Evolutionary conservation across 2,888 invertebrate genomes (phyloP).

Genomic region (Melolontha melolontha): DNA sequence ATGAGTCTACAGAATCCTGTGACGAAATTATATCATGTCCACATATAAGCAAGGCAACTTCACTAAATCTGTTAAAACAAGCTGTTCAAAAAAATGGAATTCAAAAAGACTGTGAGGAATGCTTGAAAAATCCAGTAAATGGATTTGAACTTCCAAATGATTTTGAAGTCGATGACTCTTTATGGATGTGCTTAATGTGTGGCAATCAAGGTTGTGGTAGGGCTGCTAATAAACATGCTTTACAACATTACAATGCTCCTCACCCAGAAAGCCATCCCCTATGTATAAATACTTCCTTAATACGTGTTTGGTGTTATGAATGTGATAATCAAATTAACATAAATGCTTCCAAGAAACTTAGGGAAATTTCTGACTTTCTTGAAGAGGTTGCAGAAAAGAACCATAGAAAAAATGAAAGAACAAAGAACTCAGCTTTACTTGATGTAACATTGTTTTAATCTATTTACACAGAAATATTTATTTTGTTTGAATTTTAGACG

Average conservation of each 20-base stretch:
- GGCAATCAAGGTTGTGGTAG: slow-evolving; percentile 83
- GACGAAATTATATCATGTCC: slow-evolving; percentile 77
- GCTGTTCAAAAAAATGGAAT: slow-evolving; percentile 63
- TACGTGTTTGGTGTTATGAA: slow-evolving; percentile 83
- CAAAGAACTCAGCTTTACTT: not conserved
- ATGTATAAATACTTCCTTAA: slow-evolving; percentile 77
- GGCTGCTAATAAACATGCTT: slow-evolving; percentile 76
- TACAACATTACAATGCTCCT: slow-evolving; percentile 80
- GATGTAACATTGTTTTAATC: slow-evolving; percentile 1
- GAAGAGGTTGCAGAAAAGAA: slow-evolving; percentile 12
- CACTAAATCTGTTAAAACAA: slow-evolving; percentile 72
- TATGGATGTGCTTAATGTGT: slow-evolving; percentile 88
- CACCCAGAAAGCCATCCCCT: slow-evolving; percentile 82
- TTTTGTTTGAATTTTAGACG: not conserved
- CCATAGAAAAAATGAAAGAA: slow-evolving; percentile 20
- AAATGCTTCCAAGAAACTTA: slow-evolving; percentile 73
- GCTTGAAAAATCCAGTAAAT: slow-evolving; percentile 50
- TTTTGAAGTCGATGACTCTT: slow-evolving; percentile 66
- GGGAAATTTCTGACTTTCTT: slow-evolving; percentile 66
- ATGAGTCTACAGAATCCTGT: slow-evolving; percentile 78
- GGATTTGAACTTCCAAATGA: slow-evolving; percentile 54
- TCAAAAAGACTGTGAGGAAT: slow-evolving; percentile 68
- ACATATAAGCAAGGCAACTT: slow-evolving; percentile 78
- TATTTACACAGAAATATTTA: not conserved
- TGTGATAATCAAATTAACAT: slow-evolving; percentile 79